These are phyloP conservation scores for Margarornis squamiger DNA, from an alignment of 2,797 vertebrate genomes.

Conservation along the genomic window DNA sequence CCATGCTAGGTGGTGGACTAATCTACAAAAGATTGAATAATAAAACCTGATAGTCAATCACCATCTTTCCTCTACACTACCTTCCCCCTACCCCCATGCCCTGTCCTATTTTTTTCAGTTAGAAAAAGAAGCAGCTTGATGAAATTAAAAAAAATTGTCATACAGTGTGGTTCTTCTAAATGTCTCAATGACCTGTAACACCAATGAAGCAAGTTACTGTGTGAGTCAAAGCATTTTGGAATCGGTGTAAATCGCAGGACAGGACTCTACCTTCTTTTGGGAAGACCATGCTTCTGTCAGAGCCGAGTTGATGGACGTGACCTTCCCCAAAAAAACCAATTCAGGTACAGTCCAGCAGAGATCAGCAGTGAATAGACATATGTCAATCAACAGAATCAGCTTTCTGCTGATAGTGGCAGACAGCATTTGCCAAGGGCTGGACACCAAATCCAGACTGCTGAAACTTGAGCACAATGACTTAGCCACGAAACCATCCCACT, in stretches of 20 bases:
- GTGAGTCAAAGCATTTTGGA: neutral
- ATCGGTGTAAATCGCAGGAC: neutral
- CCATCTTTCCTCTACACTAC: rapidly evolving
- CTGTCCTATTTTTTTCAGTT: neutral
- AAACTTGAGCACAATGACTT: neutral
- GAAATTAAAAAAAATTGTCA: neutral
- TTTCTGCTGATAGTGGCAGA: neutral
- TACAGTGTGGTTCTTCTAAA: neutral
- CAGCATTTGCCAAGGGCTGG: neutral
- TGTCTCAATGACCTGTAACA: neutral
- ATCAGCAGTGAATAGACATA: neutral
- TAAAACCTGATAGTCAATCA: neutral
- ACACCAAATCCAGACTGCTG: neutral
- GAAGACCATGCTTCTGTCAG: neutral
- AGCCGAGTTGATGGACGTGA: neutral
- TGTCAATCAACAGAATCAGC: neutral
- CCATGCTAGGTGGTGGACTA: neutral
- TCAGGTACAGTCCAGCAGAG: neutral
- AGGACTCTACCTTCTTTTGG: neutral
- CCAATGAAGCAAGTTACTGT: neutral
- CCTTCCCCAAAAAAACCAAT: neutral
- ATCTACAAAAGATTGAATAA: neutral
- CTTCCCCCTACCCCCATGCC: neutral
- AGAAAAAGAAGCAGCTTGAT: neutral
- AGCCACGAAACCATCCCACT: neutral